Conservation (phyloP, 2,888 invertebrate species). For the Anodontia alba region DNA sequence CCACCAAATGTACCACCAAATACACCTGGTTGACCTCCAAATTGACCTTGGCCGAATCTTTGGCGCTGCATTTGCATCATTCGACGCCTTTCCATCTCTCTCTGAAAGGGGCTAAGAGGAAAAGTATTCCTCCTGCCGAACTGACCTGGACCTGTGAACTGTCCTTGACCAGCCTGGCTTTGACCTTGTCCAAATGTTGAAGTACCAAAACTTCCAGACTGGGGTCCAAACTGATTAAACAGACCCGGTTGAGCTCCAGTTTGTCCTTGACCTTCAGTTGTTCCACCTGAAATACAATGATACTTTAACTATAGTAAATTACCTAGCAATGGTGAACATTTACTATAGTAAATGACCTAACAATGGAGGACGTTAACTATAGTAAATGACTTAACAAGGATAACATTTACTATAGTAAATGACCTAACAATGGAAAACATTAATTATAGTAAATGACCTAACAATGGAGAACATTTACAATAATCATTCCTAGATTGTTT, state of each 20-base stretch:
- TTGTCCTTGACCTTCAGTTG: conserved; percentile 1
- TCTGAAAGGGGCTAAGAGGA: neutral
- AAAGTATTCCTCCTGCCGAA: neutral
- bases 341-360: too few relatives aligned
- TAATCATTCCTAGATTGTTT: too few relatives aligned
- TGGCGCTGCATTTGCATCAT: neutral
- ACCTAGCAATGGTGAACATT: too few relatives aligned
- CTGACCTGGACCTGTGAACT: neutral
- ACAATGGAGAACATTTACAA: too few relatives aligned
- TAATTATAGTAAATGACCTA: too few relatives aligned
- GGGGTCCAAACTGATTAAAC: neutral
- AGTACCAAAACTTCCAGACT: neutral
- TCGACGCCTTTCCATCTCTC: neutral
- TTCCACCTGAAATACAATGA: neutral
- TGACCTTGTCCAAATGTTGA: neutral
- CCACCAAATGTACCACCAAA: neutral
- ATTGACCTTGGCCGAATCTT: neutral
- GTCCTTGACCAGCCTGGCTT: neutral
- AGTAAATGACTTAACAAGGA: too few relatives aligned
- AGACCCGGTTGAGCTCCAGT: too few relatives aligned
- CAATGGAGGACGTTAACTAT: too few relatives aligned
- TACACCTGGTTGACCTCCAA: neutral
- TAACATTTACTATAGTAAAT: too few relatives aligned
- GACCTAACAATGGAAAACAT: too few relatives aligned
- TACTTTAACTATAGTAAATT: too few relatives aligned